A percentile compares a stretch with the other conserved stretches of the same genome.
Evolutionary conservation across 2,113 vertebrate genomes (phyloP).

Genomic region (Turnix velox): DNA sequence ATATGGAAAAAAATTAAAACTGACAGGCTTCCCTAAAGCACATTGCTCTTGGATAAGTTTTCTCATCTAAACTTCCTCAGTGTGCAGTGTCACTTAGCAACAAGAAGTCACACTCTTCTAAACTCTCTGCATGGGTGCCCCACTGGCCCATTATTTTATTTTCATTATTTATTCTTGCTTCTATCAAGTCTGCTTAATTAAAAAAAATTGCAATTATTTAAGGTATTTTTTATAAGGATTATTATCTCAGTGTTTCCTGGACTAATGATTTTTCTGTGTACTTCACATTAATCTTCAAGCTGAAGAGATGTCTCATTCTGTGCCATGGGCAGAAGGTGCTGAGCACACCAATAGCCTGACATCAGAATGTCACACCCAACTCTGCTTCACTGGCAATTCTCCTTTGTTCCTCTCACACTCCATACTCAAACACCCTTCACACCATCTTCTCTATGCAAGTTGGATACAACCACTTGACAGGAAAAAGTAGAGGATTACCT

Average conservation of each 20-base stretch:
- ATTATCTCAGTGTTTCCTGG: not conserved
- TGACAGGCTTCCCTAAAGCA: not conserved
- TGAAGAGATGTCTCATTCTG: not conserved
- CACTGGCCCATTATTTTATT: not conserved
- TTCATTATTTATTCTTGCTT: not conserved
- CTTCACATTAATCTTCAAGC: not conserved
- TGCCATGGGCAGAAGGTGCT: not conserved
- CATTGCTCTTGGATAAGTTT: not conserved
- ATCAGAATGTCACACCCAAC: not conserved
- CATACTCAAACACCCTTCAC: not conserved
- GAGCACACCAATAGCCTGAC: not conserved
- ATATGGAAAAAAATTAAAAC: not conserved
- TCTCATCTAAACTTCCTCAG: not conserved
- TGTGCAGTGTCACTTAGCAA: not conserved
- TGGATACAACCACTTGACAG: not conserved
- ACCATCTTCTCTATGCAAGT: not conserved
- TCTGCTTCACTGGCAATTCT: not conserved
- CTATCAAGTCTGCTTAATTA: not conserved
- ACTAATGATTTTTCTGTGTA: not conserved
- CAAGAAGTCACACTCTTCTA: not conserved
- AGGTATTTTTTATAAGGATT: not conserved
- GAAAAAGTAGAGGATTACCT: conserved; percentile 72
- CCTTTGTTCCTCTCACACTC: not conserved
- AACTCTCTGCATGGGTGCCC: not conserved
- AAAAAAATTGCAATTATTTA: not conserved